Evolutionary conservation across 2,113 vertebrate genomes (phyloP), one percentile per base, ranked within the genome.

Genomic region (Aythya baeri): DNA sequence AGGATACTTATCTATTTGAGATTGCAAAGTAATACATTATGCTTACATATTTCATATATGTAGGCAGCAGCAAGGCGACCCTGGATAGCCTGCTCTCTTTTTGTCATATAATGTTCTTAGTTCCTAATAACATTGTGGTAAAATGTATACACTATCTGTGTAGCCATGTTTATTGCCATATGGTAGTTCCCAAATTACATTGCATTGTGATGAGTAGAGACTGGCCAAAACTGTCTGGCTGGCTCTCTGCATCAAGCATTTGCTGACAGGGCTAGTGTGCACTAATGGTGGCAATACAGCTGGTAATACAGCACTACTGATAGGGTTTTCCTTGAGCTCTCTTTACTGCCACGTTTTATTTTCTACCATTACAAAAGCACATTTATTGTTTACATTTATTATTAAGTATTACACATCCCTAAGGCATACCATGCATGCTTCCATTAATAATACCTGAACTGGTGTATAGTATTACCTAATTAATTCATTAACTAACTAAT

Each of bases 121-220:
- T 3, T 2, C 67, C 59, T 83, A 88, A 90, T 89, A 82, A 65
- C 79, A 79, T 2, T 65, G 70, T 52, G 86, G 96, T 84, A 76
- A 86, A 95, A 80, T 61, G 52, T 86, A 52, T 77, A 32, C 62
- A 77, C 43, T 96, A 43, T 96, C 89, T 95, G 44, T 86, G 76
- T 55, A 97, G 85, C 81, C 85, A 55, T 87, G 94, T 96, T 97
- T 95, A 92, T 85, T 97, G 92, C 96, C 93, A 96, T 96, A 95
- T 94, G 96, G 82, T 94, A 29, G 66, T 92, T 95, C 96, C 90
- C 85, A 97, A 97, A 98, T 97, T 97, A 89, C 73, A 17, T 49
- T 71, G 59, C 66, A 83, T 85, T 90, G 83, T 62, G 23, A 67
- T 91, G 73, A 93, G 57, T 23, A 31, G 57, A 96, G 89, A 96